Evolutionary conservation across 1,140 invertebrate species (phyloP), one percentile per base, ranked within the genome.

Genomic region (Heliconius eleuchia): DNA sequence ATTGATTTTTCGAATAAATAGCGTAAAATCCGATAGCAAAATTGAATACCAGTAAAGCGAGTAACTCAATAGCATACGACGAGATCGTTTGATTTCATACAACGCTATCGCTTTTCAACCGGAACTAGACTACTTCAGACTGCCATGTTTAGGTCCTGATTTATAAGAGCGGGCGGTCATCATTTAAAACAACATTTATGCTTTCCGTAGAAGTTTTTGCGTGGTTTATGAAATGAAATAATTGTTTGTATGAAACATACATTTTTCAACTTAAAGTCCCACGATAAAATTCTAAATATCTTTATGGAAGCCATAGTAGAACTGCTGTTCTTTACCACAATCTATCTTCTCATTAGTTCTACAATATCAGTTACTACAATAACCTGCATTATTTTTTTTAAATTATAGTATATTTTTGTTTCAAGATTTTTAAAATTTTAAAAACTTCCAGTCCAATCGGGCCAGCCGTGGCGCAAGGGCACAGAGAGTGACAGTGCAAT

Each of bases 1-100:
- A 23, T 23, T 23, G 23, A 23, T 27, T 60, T 27, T 27, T 57
- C 1, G 9, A 2, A 34, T 3, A 66, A 30, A 66, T 1, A 13
- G 23, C 11, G 11, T 27, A 66, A 30, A 66, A 66, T 30, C 60
- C 60, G 60, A 66, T 66, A 30, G 60, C 66, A 30, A 39, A 37
- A 70, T 34, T 75, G 66, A 23, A 71, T 46, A 76, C 30, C 19
- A 70, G 37, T 30, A 50, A 76, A 46, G 39, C 5, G 50, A 76
- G 60, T 50, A 70, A 71, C 57, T 70, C 57, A 76, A 76, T 76
- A 76, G 37, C 74, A 42, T 70, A 42, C 37, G 39, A 66, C 16
- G 74, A 60, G 60, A 70, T 76, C 60, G 37, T 70, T 55, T 70
- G 74, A 60, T 74, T 75, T n/a, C 55, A 75, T 71, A 60, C 39